phyloP scores from a whole-genome alignment of 2,888 invertebrate genomes.

The Arenicola marina region DNA sequence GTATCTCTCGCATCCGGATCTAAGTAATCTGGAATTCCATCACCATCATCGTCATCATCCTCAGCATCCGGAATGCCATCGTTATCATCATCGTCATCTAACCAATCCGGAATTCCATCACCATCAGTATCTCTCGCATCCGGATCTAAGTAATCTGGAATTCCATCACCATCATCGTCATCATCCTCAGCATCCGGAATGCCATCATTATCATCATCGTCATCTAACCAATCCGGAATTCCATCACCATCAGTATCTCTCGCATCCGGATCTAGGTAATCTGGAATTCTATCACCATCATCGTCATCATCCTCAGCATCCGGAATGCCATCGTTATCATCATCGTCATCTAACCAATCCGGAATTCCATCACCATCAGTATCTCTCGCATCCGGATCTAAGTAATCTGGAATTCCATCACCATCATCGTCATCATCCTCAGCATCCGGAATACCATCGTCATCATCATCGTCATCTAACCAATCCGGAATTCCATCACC shows the following conservation, averaged over 20 bases:
- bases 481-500: conserved; percentile 3
- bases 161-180: conserved; percentile 35
- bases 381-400: conserved; percentile 36
- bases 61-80: conserved; percentile 1
- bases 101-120: conserved; percentile 4
- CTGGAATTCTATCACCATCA: conserved; percentile 7
- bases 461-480: conserved; percentile 1
- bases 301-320: conserved; percentile 3
- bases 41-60: conserved; percentile 41
- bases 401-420: conserved; percentile 50
- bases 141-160: conserved; percentile 43
- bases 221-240: conserved; percentile 23
- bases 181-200: conserved; percentile 22
- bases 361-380: conserved; percentile 7
- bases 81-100: conserved; percentile 3
- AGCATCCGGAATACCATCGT: conserved; percentile 10
- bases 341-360: background rate
- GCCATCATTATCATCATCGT: conserved; percentile 26
- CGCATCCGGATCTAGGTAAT: background rate
- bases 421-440: conserved; percentile 45
- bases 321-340: conserved; percentile 5
- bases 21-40: too few species aligned
- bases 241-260: conserved; percentile 30
- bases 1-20: too few species aligned
- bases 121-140: conserved; percentile 4